A percentile compares a stretch with the other conserved stretches of the same genome.
These are phyloP conservation scores for Pogonocichla stellata DNA, from an alignment of 2,113 vertebrate genomes.

Conservation along the genomic window DNA sequence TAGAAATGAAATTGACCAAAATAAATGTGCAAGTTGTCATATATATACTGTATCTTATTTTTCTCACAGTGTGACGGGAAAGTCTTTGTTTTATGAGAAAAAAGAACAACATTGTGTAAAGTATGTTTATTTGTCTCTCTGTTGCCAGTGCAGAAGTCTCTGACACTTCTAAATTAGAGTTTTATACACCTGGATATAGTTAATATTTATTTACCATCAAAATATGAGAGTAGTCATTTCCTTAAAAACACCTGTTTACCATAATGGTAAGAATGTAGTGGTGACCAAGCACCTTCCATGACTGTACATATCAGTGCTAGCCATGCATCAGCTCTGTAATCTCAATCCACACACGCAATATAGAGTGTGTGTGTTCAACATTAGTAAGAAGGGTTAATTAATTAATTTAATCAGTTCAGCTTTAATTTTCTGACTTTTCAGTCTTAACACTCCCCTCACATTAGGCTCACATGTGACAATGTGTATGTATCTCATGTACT, in stretches of 20 bases:
- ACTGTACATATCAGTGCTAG: not conserved
- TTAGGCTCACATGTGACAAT: not conserved
- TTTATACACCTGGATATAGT: not conserved
- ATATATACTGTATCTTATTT: not conserved
- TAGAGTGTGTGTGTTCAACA: not conserved
- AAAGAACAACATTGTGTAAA: not conserved
- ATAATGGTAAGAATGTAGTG: not conserved
- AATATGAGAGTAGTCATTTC: not conserved
- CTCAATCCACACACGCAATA: not conserved
- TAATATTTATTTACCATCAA: not conserved
- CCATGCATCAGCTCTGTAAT: not conserved
- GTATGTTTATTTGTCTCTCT: not conserved
- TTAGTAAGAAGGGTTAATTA: not conserved
- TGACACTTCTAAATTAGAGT: not conserved
- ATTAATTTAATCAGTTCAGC: not conserved
- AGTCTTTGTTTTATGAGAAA: not conserved
- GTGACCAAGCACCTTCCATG: not conserved
- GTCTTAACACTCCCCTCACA: not conserved
- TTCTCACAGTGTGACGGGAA: not conserved
- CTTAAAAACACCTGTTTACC: not conserved
- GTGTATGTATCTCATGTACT: not conserved
- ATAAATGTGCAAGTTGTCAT: not conserved
- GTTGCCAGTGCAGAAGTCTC: not conserved
- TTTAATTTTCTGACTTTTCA: not conserved
- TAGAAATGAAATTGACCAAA: not conserved